Percentiles rank a stretch among this genome's conserved stretches.
These are phyloP conservation scores for Oryzias dopingdopingensis DNA, from an alignment of 2,797 vertebrate species.

Conservation along the genomic window DNA sequence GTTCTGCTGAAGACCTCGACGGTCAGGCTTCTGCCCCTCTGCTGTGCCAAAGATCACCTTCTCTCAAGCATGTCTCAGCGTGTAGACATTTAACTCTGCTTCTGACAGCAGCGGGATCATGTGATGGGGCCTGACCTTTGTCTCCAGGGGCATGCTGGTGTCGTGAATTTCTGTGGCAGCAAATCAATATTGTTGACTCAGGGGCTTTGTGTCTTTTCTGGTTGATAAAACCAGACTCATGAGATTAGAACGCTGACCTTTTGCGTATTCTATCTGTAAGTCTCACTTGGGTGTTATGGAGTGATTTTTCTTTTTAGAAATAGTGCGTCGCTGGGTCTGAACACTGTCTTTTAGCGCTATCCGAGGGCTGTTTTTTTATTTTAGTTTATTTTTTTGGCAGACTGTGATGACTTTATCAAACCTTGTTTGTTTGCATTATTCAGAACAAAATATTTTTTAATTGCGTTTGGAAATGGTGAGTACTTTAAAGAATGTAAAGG, in stretches of 20 bases:
- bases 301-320: slow-evolving; percentile 34
- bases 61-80: slow-evolving; percentile 24
- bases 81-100: slow-evolving; percentile 32
- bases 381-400: background rate
- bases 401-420: slow-evolving; percentile 18
- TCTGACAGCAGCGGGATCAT: slow-evolving; percentile 32
- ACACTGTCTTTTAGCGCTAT: background rate
- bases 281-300: slow-evolving; percentile 13
- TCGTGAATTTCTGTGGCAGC: slow-evolving; percentile 55
- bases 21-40: slow-evolving; percentile 3
- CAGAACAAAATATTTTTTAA: slow-evolving; percentile 28
- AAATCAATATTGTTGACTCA: slow-evolving; percentile 67
- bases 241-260: slow-evolving; percentile 58
- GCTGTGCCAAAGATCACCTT: slow-evolving; percentile 26
- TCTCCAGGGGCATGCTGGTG: slow-evolving; percentile 35
- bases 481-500: slow-evolving; percentile 21
- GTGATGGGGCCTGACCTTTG: slow-evolving; percentile 62
- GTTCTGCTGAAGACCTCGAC: slow-evolving; percentile 22
- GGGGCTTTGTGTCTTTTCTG: slow-evolving; percentile 46
- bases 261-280: slow-evolving; percentile 25
- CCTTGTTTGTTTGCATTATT: slow-evolving; percentile 46
- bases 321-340: slow-evolving; percentile 29
- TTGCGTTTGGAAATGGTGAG: slow-evolving; percentile 18
- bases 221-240: slow-evolving; percentile 46
- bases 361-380: slow-evolving; percentile 14